phyloP scores from a whole-genome alignment of 1,140 invertebrate genomes.

The Scaptomyza montana region DNA sequence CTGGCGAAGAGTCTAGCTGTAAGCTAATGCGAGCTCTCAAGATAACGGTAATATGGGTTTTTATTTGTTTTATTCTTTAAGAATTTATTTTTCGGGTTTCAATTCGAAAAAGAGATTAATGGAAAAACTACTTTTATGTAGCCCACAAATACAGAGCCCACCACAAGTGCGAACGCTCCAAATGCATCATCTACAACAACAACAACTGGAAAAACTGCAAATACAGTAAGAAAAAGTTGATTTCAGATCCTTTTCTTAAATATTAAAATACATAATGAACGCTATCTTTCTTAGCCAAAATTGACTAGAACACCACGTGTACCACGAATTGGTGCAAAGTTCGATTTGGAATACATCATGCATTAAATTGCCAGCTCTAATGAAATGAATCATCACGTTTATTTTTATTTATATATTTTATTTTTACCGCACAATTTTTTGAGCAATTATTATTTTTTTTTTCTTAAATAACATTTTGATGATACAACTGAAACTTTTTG shows the following conservation, averaged over 20 bases:
- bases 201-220: too few relatives aligned
- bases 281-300: constrained; percentile 19
- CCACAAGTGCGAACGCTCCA: neutral
- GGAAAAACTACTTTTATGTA: neutral
- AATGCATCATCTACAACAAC: too few relatives aligned
- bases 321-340: constrained; percentile 74
- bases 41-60: constrained; percentile 16
- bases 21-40: constrained; percentile 32
- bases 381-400: neutral
- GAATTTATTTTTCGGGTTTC: too few relatives aligned
- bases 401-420: constrained; percentile 3
- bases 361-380: constrained; percentile 26
- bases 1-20: constrained; percentile 13
- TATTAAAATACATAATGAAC: neutral
- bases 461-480: too few relatives aligned
- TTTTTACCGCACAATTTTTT: neutral
- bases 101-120: neutral
- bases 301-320: constrained; percentile 48
- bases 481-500: neutral
- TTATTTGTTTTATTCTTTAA: too few relatives aligned
- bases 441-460: neutral
- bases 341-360: constrained; percentile 67
- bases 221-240: constrained; percentile 14
- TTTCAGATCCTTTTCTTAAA: too few relatives aligned
- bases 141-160: constrained; percentile 14